A percentile compares a stretch with the other conserved stretches of the same genome.
Evolutionary conservation across 2,888 invertebrate species (phyloP).

Genomic region (Dyspetes luteomarginatus): DNA sequence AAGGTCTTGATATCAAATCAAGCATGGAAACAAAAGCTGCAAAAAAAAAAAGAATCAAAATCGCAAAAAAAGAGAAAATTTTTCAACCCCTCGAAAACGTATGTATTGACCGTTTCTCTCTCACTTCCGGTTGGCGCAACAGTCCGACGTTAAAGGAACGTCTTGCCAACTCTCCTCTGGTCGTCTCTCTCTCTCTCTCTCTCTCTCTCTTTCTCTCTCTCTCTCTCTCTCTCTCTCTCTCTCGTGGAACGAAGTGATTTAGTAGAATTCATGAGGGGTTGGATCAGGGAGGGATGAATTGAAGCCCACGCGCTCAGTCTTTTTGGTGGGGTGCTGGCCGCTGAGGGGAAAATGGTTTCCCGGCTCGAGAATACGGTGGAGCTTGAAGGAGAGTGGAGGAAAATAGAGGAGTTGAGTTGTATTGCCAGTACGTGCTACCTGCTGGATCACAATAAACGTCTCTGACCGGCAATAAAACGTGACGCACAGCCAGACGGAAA

Average conservation of each 20-base stretch:
- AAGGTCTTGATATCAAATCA: no score
- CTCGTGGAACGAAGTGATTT: conserved; percentile 58
- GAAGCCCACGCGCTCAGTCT: conserved; percentile 17
- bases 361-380: background rate
- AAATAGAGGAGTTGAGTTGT: conserved; percentile 11
- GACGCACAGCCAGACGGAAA: conserved; percentile 56
- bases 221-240: no score
- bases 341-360: conserved; percentile 20
- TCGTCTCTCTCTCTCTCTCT: no score
- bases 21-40: no score
- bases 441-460: conserved; percentile 67
- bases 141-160: conserved; percentile 57
- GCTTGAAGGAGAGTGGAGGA: background rate
- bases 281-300: conserved; percentile 14
- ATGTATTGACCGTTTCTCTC: background rate
- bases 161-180: conserved; percentile 58
- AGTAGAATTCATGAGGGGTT: conserved; percentile 47
- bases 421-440: conserved; percentile 60
- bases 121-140: conserved; percentile 53
- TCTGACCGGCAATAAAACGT: conserved; percentile 60
- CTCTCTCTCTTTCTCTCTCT: no score
- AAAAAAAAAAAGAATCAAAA: no score
- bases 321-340: conserved; percentile 21
- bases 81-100: background rate
- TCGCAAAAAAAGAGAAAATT: background rate